phyloP scores from a whole-genome alignment of 2,113 vertebrate genomes.

The Pyrgilauda ruficollis region DNA sequence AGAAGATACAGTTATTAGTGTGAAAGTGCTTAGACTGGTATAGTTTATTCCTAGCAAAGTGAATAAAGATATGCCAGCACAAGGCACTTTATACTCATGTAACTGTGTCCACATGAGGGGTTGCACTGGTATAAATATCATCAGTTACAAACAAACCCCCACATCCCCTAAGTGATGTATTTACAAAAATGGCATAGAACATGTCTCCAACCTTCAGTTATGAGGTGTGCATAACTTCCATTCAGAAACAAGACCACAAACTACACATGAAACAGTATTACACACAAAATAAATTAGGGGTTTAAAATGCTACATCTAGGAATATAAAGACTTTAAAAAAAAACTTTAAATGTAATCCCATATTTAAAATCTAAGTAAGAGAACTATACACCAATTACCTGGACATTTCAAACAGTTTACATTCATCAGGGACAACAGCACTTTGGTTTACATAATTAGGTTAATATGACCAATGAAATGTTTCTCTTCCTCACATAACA shows the following conservation, averaged over 20 bases:
- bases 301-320: constrained; percentile 31
- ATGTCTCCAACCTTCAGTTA: not conserved
- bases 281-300: constrained; percentile 46
- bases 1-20: constrained; percentile 6
- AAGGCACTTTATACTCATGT: constrained; percentile 45
- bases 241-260: not conserved
- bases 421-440: constrained; percentile 53
- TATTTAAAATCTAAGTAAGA: constrained; percentile 31
- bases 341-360: not conserved
- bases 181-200: not conserved
- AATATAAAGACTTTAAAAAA: not conserved
- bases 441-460: constrained; percentile 56
- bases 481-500: constrained; percentile 25
- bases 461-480: constrained; percentile 46
- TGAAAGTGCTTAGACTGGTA: constrained; percentile 12
- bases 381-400: constrained; percentile 17
- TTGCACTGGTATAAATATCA: not conserved
- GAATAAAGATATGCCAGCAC: constrained; percentile 40
- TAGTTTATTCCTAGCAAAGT: not conserved
- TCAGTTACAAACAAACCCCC: not conserved
- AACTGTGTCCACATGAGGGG: constrained; percentile 35
- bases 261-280: constrained; percentile 12
- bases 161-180: not conserved
- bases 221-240: not conserved
- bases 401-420: constrained; percentile 51